phyloP scores from a whole-genome alignment of 2,797 vertebrate species.

The Notamacropus eugenii region DNA sequence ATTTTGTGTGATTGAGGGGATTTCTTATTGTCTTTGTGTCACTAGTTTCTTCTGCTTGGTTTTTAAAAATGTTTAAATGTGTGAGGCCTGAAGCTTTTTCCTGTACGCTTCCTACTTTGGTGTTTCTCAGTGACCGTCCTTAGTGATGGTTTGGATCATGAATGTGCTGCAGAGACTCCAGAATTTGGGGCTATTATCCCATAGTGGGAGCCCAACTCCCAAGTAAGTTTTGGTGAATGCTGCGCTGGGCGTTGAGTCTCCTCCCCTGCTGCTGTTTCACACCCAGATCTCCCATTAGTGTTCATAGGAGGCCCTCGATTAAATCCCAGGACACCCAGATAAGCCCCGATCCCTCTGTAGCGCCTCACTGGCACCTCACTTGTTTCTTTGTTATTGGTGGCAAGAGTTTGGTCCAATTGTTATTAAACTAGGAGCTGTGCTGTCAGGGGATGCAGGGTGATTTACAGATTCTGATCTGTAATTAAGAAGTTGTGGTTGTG shows the following conservation, averaged over 20 bases:
- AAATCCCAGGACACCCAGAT: constrained; percentile 52
- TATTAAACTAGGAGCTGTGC: constrained; percentile 52
- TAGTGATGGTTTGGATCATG: constrained; percentile 68
- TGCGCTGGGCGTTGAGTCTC: constrained; percentile 51
- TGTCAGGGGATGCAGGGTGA: constrained; percentile 69
- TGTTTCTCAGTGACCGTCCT: constrained; percentile 71
- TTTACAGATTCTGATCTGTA: constrained; percentile 69
- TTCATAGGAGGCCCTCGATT: constrained; percentile 68
- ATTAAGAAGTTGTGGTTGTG: constrained; percentile 68
- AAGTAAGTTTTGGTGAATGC: constrained; percentile 20
- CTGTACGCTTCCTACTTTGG: constrained; percentile 28
- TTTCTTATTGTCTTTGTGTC: constrained; percentile 39
- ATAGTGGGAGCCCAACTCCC: constrained; percentile 71
- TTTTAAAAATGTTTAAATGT: constrained; percentile 44
- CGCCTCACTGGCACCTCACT: constrained; percentile 15
- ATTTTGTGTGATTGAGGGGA: constrained; percentile 34
- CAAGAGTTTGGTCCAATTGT: constrained; percentile 38
- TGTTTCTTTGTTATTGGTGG: constrained; percentile 63
- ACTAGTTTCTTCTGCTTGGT: constrained; percentile 26
- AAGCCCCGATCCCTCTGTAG: constrained; percentile 54
- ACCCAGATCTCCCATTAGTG: constrained; percentile 71
- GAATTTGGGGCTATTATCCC: constrained; percentile 71
- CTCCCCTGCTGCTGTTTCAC: constrained; percentile 47
- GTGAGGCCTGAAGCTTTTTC: constrained; percentile 7
- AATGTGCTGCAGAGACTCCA: constrained; percentile 69